Percentiles rank a stretch among this genome's conserved stretches.
phyloP scores from a whole-genome alignment of 2,888 invertebrate genomes.

The Gonocerus acuteangulatus region DNA sequence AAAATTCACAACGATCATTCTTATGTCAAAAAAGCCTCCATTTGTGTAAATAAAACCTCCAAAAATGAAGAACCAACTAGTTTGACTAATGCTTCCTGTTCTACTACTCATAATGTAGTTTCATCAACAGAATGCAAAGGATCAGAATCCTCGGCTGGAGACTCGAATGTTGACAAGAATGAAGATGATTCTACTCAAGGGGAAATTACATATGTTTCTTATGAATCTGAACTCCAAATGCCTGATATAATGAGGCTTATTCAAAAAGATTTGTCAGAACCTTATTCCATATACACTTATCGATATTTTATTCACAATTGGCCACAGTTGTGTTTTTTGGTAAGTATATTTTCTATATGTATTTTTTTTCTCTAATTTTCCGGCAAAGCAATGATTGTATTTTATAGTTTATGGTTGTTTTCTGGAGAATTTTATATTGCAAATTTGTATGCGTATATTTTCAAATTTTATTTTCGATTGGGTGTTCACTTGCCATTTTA shows the following conservation, averaged over 20 bases:
- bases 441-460: too few relatives aligned
- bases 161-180: not conserved
- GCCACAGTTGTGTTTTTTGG: constrained; percentile 96
- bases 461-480: too few relatives aligned
- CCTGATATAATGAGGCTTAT: constrained; percentile 98
- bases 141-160: not conserved
- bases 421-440: not conserved
- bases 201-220: constrained; percentile 57
- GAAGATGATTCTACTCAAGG: constrained; percentile 20
- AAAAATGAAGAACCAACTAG: not conserved
- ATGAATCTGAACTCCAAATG: constrained; percentile 95
- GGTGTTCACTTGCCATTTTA: too few relatives aligned
- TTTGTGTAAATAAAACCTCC: not conserved
- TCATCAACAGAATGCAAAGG: not conserved
- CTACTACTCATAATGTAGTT: not conserved
- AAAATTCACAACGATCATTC: constrained; percentile 20
- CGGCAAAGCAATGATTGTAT: not conserved
- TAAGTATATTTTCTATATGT: constrained; percentile 45
- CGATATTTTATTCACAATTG: constrained; percentile 99
- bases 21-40: not conserved
- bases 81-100: not conserved
- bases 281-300: constrained; percentile 99
- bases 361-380: constrained; percentile 9
- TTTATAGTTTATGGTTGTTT: not conserved
- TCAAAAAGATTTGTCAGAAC: constrained; percentile 97